Evolutionary conservation across 2,888 invertebrate species (phyloP).

Genomic region (Sceliomorpha sp.): DNA sequence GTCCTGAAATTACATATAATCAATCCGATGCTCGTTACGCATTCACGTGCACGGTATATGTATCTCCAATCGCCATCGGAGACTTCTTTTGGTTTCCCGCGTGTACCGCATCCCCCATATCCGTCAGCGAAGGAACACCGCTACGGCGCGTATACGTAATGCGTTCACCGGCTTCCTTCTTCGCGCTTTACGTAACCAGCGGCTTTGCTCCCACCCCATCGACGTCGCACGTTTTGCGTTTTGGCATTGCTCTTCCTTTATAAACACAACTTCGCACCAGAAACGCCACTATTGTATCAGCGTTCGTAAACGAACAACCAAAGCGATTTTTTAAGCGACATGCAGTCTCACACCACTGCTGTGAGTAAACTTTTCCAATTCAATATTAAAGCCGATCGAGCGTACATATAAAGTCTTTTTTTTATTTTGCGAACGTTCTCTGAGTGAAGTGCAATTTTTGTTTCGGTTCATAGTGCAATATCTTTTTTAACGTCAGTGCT

Average conservation of each 20-base stretch:
- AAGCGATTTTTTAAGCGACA: slow-evolving; percentile 56
- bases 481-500: too few species aligned
- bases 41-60: slow-evolving; percentile 12
- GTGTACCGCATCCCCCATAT: slow-evolving; percentile 27
- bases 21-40: slow-evolving; percentile 21
- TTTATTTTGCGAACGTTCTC: slow-evolving; percentile 3
- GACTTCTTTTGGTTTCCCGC: slow-evolving; percentile 51
- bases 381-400: background rate
- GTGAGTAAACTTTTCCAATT: slow-evolving; percentile 67
- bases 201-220: slow-evolving; percentile 64
- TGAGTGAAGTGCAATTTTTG: slow-evolving; percentile 26
- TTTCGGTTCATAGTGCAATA: slow-evolving; percentile 9
- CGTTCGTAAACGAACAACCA: slow-evolving; percentile 63
- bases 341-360: slow-evolving; percentile 70
- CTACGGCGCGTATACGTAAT: slow-evolving; percentile 64
- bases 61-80: slow-evolving; percentile 32
- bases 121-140: slow-evolving; percentile 25
- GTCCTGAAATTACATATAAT: background rate
- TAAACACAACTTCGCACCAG: slow-evolving; percentile 73
- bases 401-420: too few species aligned
- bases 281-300: slow-evolving; percentile 74
- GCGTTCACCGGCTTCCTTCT: slow-evolving; percentile 67
- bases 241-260: slow-evolving; percentile 76
- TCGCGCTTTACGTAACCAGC: slow-evolving; percentile 70
- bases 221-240: slow-evolving; percentile 65